Percentiles rank a stretch among this genome's conserved stretches.
phyloP scores from a whole-genome alignment of 2,888 invertebrate species.

The Arge pagana region DNA sequence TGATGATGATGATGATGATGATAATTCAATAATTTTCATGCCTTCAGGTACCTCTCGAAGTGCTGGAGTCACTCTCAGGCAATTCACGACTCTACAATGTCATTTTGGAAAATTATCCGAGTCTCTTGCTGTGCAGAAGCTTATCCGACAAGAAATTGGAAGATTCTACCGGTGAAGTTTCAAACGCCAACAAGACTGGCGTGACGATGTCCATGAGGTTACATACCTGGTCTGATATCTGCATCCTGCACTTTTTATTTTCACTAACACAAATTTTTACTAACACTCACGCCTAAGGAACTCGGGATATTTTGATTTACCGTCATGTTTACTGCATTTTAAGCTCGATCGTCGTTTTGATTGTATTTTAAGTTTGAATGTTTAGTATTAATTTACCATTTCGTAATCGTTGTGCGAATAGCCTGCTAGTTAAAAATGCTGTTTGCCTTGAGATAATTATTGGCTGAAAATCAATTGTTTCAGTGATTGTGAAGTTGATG shows the following conservation, averaged over 20 bases:
- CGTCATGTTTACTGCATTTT: no score
- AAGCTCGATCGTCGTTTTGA: neutral
- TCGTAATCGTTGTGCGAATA: no score
- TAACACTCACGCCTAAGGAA: constrained; percentile 22
- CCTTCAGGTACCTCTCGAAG: constrained; percentile 68
- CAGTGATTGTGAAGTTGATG: no score
- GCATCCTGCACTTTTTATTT: constrained; percentile 36
- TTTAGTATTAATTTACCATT: no score
- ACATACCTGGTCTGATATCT: constrained; percentile 44
- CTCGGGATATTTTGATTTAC: neutral
- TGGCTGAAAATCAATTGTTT: no score
- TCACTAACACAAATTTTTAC: constrained; percentile 18
- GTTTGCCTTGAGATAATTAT: no score
- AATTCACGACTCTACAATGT: constrained; percentile 72
- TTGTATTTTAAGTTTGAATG: constrained; percentile 7
- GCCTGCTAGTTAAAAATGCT: no score
- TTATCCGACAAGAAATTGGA: constrained; percentile 67
- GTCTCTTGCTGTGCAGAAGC: constrained; percentile 67
- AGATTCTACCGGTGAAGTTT: constrained; percentile 51
- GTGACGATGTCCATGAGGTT: constrained; percentile 68
- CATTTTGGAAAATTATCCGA: constrained; percentile 75
- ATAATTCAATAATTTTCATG: constrained; percentile 8
- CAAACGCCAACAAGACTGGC: constrained; percentile 60
- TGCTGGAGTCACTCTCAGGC: constrained; percentile 66
- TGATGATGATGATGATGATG: no score